Base-by-base conservation (phyloP, 1,140 invertebrate species). In the Paracyclopina nana region DNA sequence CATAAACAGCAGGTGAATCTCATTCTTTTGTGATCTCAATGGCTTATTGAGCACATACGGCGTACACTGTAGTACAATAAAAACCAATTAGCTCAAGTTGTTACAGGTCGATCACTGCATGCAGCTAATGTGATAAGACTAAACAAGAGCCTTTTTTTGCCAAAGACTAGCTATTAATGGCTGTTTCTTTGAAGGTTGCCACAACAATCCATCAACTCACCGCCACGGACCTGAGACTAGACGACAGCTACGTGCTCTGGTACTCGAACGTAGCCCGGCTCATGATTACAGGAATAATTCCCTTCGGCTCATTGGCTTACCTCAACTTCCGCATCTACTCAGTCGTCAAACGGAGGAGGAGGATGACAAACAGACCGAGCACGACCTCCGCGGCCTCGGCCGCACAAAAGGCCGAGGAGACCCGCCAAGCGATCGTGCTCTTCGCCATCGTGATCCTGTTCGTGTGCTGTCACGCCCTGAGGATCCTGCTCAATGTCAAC, bases 191-290 rank as follows among this genome's bases (percentile, higher is more conserved):
- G 12, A n/a, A 48, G 45, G 29, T 48, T 14, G 30, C 27, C 22
- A 16, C n/a, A 24, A 48, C 45, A 12, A 27, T 29, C 3, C 14
- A 16, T 2, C 22, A 28, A 8, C 18, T 48, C 16, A 29, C 45
- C 14, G 25, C 45, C 25, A 25, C 45, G n/a, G 45, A 26, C n/a
- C 4, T 48, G 14, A 3, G 45, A 16, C 4, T 48, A 14, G 16
- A 48, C 25, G 45, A 28, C 25, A 27, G 30, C 14, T 48, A 48
- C 45, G 45, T 48, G 6, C 27, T 48, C 3, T 48, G 45, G 45
- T 48, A 48, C 45, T 48, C 45, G n/a, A 48, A 48, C 24, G 29
- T 48, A 14, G 45, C 45, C 4, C 25, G 45, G 5, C 45, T 48
- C 28, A 11, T 48, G 2, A 28, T 48, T 4, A 48, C 45, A 20